Percentiles rank a stretch among this genome's conserved stretches.
phyloP scores from a whole-genome alignment of 2,797 vertebrate species.

The Oreochromis grahami region DNA sequence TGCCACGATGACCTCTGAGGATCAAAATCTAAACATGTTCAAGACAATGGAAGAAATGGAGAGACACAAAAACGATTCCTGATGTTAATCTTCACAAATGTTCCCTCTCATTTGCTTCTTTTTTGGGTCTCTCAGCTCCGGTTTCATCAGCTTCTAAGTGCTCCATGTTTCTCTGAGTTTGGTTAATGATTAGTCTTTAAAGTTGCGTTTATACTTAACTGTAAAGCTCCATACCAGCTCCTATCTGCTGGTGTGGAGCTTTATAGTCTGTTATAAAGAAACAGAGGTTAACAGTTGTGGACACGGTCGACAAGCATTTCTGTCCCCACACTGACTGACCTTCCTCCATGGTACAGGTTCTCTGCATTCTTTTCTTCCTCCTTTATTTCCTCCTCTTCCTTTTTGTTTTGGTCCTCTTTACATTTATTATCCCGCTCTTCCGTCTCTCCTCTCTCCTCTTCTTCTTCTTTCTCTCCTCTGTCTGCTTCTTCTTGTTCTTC shows the following conservation, averaged over 20 bases:
- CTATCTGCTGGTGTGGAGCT: not conserved
- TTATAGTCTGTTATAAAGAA: not conserved
- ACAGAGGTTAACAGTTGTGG: not conserved
- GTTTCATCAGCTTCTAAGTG: not conserved
- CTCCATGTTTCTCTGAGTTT: not conserved
- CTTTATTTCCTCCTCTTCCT: not conserved
- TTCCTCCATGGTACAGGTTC: conserved; percentile 50
- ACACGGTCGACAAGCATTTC: not conserved
- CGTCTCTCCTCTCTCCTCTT: conserved; percentile 1
- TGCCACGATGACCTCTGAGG: not conserved
- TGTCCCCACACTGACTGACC: conserved; percentile 48
- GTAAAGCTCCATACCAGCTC: not conserved
- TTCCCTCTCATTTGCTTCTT: not conserved
- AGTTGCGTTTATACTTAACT: not conserved
- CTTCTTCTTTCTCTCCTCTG: not conserved
- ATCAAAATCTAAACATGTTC: not conserved
- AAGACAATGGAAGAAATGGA: not conserved
- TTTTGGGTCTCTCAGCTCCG: not conserved
- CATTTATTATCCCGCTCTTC: conserved; percentile 25
- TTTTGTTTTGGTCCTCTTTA: conserved; percentile 28
- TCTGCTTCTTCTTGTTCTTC: conserved; percentile 55
- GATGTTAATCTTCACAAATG: not conserved
- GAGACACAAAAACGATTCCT: not conserved
- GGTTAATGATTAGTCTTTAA: not conserved
- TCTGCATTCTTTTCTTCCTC: conserved; percentile 32